phyloP scores from a whole-genome alignment of 1,140 invertebrate species.

The Ostrea edulis region DNA sequence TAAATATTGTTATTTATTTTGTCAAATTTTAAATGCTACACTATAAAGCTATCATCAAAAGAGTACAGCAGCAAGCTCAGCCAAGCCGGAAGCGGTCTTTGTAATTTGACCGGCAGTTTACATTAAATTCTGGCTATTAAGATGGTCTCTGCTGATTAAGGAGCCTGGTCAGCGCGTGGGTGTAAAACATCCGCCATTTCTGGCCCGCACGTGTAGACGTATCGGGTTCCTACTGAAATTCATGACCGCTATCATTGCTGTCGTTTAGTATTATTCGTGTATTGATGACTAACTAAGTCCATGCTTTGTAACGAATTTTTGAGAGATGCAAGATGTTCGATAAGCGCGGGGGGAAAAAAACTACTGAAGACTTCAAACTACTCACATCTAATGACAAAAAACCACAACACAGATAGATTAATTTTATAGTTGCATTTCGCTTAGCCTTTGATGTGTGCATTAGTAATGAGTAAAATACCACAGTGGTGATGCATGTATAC shows the following conservation, averaged over 20 bases:
- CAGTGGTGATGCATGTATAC: too few relatives aligned
- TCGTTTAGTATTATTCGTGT: not conserved
- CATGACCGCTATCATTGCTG: not conserved
- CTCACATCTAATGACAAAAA: not conserved
- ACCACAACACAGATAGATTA: not conserved
- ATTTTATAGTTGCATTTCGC: too few relatives aligned
- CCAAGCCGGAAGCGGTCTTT: not conserved
- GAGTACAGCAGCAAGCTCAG: not conserved
- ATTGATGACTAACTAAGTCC: constrained; percentile 19
- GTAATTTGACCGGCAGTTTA: not conserved
- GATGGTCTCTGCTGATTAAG: not conserved
- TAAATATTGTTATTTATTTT: too few relatives aligned
- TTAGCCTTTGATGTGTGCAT: too few relatives aligned
- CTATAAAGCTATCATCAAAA: not conserved
- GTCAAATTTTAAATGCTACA: too few relatives aligned
- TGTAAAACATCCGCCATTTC: not conserved
- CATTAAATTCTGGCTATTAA: constrained; percentile 3
- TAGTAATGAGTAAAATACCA: too few relatives aligned
- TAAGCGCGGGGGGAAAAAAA: not conserved
- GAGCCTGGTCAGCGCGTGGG: constrained; percentile 3
- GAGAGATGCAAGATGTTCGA: not conserved
- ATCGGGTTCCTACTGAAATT: not conserved
- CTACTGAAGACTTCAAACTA: not conserved
- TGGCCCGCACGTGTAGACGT: not conserved
- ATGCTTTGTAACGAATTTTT: not conserved